Percentiles rank a stretch among this genome's conserved stretches.
phyloP scores from a whole-genome alignment of 2,888 invertebrate species.

The Netelia inedita region DNA sequence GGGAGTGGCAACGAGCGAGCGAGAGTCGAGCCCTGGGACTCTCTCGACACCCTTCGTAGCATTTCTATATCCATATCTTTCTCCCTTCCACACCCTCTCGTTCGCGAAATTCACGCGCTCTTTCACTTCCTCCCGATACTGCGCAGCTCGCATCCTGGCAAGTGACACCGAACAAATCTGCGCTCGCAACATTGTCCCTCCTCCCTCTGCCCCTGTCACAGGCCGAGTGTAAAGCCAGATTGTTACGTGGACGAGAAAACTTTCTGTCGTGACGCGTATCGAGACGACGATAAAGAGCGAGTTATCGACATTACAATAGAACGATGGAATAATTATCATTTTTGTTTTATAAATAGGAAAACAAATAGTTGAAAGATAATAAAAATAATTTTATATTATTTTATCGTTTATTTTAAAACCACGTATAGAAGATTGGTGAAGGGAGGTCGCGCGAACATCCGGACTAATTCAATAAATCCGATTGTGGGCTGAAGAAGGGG shows the following conservation, averaged over 20 bases:
- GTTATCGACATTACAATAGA: too few species aligned
- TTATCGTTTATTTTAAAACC: too few species aligned
- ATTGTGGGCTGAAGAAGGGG: slow-evolving; percentile 67
- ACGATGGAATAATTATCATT: too few species aligned
- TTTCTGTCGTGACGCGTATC: slow-evolving; percentile 5
- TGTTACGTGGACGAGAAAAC: slow-evolving; percentile 40
- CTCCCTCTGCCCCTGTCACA: too few species aligned
- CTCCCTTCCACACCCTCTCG: slow-evolving; percentile 50
- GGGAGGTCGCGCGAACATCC: slow-evolving; percentile 64
- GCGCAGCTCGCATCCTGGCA: slow-evolving; percentile 76
- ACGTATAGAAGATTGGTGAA: not conserved
- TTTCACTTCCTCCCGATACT: slow-evolving; percentile 47
- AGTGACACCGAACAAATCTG: slow-evolving; percentile 84
- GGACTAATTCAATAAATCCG: slow-evolving; percentile 77
- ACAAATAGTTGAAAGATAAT: too few species aligned
- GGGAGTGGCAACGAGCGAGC: slow-evolving; percentile 53
- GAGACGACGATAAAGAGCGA: not conserved
- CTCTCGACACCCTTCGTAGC: slow-evolving; percentile 60
- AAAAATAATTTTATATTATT: not conserved
- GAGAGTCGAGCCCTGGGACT: slow-evolving; percentile 48
- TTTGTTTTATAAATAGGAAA: too few species aligned
- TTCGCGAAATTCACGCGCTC: slow-evolving; percentile 59
- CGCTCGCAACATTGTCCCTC: slow-evolving; percentile 68
- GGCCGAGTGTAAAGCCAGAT: slow-evolving; percentile 6
- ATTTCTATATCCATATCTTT: slow-evolving; percentile 42